Conservation (phyloP, 2,113 vertebrate genomes). For the Hippocampus guttulatus region DNA sequence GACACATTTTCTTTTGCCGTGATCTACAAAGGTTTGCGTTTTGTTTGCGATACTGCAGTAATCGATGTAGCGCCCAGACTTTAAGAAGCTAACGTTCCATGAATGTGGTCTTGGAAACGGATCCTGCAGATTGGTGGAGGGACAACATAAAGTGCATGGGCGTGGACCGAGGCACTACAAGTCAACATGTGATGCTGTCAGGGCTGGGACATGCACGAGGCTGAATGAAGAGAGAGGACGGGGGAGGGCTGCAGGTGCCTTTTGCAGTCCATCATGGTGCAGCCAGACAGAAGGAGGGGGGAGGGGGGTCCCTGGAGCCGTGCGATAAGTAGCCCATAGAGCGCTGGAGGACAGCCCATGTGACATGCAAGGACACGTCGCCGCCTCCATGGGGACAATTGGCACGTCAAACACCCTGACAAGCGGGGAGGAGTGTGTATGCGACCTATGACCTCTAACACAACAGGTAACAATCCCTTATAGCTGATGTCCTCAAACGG, state of each 20-base stretch:
- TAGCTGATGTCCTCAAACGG: not conserved
- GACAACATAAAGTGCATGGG: conserved; percentile 6
- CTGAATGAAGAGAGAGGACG: conserved; percentile 30
- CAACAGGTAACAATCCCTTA: conserved; percentile 23
- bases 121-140: too few species aligned
- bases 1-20: not conserved
- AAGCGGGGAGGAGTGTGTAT: conserved; percentile 17
- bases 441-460: conserved; percentile 31
- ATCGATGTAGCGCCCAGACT: not conserved
- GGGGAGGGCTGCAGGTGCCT: conserved; percentile 19
- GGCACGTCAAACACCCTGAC: conserved; percentile 32
- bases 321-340: conserved; percentile 69
- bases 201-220: conserved; percentile 14
- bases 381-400: conserved; percentile 50
- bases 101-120: too few species aligned
- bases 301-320: conserved; percentile 60
- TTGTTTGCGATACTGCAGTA: not conserved
- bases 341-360: conserved; percentile 53
- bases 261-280: conserved; percentile 29
- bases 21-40: not conserved
- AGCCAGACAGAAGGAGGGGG: conserved; percentile 41
- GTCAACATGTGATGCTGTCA: not conserved
- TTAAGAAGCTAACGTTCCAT: not conserved
- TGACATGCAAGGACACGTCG: conserved; percentile 66
- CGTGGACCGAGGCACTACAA: not conserved